Evolutionary conservation across 2,797 vertebrate species (phyloP).

Genomic region (Hippopotamyrus pictus): DNA sequence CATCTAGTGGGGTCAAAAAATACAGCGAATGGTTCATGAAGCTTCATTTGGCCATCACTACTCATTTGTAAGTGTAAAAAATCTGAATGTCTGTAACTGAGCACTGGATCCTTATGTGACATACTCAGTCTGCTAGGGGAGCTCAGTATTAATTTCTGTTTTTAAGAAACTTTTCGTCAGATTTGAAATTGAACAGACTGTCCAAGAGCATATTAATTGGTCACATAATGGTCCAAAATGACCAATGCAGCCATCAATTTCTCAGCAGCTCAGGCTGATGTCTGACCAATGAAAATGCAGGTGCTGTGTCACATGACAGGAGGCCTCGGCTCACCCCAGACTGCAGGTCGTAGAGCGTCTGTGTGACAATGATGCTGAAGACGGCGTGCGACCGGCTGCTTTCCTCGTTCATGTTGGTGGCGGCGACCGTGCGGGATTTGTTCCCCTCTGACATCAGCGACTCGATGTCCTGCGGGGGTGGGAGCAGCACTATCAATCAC

Average conservation of each 20-base stretch:
- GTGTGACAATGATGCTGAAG: constrained; percentile 94
- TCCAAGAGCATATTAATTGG: neutral
- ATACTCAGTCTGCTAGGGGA: neutral
- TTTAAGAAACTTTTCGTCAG: neutral
- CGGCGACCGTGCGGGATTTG: constrained; percentile 93
- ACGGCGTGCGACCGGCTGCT: constrained; percentile 95
- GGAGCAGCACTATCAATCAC: neutral
- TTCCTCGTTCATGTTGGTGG: constrained; percentile 99
- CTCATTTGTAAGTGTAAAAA: neutral
- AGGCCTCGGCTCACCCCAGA: constrained; percentile 72
- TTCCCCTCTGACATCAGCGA: constrained; percentile 98
- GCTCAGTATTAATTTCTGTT: neutral
- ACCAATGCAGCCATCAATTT: neutral
- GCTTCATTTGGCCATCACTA: neutral
- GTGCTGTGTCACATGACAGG: neutral
- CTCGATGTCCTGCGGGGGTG: constrained; percentile 80
- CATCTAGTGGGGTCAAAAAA: neutral
- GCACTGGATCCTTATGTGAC: neutral
- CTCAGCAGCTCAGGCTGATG: neutral
- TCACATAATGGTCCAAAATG: neutral
- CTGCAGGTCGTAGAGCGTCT: constrained; percentile 85
- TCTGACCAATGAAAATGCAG: neutral
- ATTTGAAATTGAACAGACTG: neutral
- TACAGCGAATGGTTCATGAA: neutral
- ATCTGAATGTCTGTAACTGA: neutral